Evolutionary conservation across 2,888 invertebrate species (phyloP).

Genomic region (Halocaridina rubra): DNA sequence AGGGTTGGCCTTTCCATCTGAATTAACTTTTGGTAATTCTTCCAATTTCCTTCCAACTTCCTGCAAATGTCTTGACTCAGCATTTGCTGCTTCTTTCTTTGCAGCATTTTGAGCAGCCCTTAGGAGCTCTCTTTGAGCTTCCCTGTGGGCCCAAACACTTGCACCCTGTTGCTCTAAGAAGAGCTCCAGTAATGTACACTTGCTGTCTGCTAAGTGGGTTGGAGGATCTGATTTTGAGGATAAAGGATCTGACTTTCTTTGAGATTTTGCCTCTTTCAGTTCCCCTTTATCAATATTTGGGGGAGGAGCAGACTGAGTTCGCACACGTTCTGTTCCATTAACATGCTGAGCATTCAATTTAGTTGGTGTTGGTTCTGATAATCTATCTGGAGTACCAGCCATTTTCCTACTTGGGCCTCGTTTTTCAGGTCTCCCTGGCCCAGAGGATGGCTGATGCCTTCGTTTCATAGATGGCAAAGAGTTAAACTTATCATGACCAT

Average conservation of each 20-base stretch:
- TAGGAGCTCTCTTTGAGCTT: constrained; percentile 58
- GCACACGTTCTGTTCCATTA: constrained; percentile 51
- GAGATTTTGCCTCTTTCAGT: constrained; percentile 26
- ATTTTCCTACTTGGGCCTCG: constrained; percentile 46
- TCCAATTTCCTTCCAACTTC: constrained; percentile 38
- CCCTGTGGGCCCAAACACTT: constrained; percentile 62
- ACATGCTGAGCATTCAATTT: constrained; percentile 23
- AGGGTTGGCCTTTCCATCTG: constrained; percentile 44
- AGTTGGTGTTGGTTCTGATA: constrained; percentile 62
- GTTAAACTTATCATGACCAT: constrained; percentile 59
- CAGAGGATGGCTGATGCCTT: constrained; percentile 37
- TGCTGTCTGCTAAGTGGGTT: constrained; percentile 57
- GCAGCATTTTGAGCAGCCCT: constrained; percentile 55
- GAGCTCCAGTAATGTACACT: constrained; percentile 58
- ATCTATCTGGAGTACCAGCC: constrained; percentile 45
- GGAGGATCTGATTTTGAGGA: constrained; percentile 55
- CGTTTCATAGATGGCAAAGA: constrained; percentile 60
- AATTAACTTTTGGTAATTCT: constrained; percentile 27
- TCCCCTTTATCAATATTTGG: constrained; percentile 56
- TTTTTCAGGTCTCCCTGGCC: constrained; percentile 49
- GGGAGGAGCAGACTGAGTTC: constrained; percentile 62
- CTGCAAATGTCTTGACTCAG: constrained; percentile 30
- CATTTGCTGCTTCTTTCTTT: constrained; percentile 35
- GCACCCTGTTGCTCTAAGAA: constrained; percentile 62
- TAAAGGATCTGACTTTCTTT: constrained; percentile 49